Conservation (phyloP, 1,140 invertebrate species). For the Atta cephalotes region DNA sequence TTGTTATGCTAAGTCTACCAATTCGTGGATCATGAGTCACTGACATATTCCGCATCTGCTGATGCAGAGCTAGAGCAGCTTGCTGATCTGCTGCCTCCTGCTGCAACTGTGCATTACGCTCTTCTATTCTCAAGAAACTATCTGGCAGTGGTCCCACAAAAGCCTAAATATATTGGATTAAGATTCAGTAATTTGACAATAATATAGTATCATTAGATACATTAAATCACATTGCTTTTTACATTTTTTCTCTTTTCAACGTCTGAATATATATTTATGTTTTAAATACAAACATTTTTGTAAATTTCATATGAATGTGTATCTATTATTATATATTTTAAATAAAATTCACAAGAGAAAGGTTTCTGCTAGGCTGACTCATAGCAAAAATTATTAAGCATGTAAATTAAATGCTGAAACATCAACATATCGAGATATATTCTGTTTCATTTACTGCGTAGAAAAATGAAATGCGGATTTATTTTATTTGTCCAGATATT, state of each 20-base stretch:
- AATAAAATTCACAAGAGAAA: no score
- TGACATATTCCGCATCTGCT: constrained; percentile 87
- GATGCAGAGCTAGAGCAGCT: constrained; percentile 93
- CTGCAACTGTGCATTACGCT: constrained; percentile 87
- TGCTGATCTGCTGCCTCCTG: constrained; percentile 93
- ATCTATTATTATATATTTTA: no score
- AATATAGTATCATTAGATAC: neutral
- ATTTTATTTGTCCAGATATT: neutral
- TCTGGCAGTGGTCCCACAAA: constrained; percentile 93
- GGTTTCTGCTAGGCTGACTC: neutral
- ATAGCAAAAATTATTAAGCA: constrained; percentile 3
- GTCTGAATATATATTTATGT: no score
- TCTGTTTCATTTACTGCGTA: neutral
- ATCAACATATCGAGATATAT: neutral
- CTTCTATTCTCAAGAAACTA: constrained; percentile 92
- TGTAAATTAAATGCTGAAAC: neutral
- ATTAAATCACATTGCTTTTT: no score
- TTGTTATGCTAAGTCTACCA: constrained; percentile 93
- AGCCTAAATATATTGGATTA: constrained; percentile 85
- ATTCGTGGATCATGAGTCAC: constrained; percentile 87
- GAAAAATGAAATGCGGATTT: neutral
- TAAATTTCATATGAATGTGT: no score
- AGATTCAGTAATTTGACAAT: neutral
- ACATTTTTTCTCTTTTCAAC: no score
- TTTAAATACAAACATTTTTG: no score